Conservation (phyloP, 2,888 invertebrate species). For the Platypus cylindrus region DNA sequence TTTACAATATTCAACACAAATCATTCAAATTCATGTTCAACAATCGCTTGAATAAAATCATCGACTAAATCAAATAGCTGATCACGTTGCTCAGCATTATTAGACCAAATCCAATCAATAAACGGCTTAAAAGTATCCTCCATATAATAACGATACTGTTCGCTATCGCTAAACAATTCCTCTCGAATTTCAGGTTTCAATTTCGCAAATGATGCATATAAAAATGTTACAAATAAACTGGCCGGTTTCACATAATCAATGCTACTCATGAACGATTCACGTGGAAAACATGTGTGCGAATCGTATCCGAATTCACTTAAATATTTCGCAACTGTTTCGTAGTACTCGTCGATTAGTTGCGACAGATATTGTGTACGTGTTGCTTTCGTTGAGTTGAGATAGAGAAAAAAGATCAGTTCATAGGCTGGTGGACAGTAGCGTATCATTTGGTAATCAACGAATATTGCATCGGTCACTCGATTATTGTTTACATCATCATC, state of each 20-base stretch:
- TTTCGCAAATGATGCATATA: constrained; percentile 12
- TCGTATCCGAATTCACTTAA: constrained; percentile 16
- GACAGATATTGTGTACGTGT: constrained; percentile 15
- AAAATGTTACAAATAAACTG: constrained; percentile 11
- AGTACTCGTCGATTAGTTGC: constrained; percentile 18
- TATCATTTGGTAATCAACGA: constrained; percentile 28
- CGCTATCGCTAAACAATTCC: constrained; percentile 5
- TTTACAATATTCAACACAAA: no score
- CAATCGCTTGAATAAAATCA: no score
- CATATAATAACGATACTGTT: constrained; percentile 4
- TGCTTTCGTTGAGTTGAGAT: constrained; percentile 16
- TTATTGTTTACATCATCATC: constrained; percentile 7
- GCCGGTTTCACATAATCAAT: constrained; percentile 17
- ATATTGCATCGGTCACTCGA: constrained; percentile 19
- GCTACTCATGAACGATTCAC: constrained; percentile 16
- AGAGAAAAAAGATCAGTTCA: constrained; percentile 39
- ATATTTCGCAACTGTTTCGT: constrained; percentile 15
- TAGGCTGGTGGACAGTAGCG: constrained; percentile 49
- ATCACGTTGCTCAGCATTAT: no score
- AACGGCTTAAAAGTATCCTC: constrained; percentile 1
- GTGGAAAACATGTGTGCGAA: constrained; percentile 15
- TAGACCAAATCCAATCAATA: constrained; percentile 5
- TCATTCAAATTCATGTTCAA: no score
- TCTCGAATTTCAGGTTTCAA: constrained; percentile 15
- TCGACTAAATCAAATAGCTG: no score